These are phyloP conservation scores for Ditula angustiorana DNA, from an alignment of 2,888 invertebrate genomes.

Conservation along the genomic window DNA sequence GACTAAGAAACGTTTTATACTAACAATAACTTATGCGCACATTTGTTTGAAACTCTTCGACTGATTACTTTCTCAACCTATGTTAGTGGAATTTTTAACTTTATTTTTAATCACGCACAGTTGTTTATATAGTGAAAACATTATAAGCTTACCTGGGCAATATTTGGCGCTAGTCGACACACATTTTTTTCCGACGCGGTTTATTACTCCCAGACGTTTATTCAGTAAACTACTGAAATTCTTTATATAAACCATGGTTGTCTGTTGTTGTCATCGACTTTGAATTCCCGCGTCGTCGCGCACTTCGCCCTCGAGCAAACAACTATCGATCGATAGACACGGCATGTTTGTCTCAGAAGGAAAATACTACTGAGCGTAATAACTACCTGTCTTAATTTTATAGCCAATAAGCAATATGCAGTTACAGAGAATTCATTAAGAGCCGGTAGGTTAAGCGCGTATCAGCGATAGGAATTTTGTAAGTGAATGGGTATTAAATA, in stretches of 20 bases:
- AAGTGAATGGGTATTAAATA: not conserved
- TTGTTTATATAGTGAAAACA: not conserved
- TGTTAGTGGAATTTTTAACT: not conserved
- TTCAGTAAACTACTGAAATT: slow-evolving; percentile 14
- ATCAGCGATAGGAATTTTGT: slow-evolving; percentile 30
- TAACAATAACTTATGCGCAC: not conserved
- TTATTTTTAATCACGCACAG: not conserved
- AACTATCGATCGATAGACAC: slow-evolving; percentile 50
- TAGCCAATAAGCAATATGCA: slow-evolving; percentile 47
- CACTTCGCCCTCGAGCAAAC: not conserved
- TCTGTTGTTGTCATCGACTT: slow-evolving; percentile 22
- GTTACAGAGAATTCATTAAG: slow-evolving; percentile 45
- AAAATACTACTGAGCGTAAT: slow-evolving; percentile 60
- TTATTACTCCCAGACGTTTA: slow-evolving; percentile 34
- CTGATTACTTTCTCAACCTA: not conserved
- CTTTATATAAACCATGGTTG: slow-evolving; percentile 30
- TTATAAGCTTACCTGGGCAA: slow-evolving; percentile 58
- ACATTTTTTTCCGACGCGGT: slow-evolving; percentile 48
- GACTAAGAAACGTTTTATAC: slow-evolving; percentile 4
- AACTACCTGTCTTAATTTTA: slow-evolving; percentile 51
- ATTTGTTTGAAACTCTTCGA: not conserved
- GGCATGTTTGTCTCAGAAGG: slow-evolving; percentile 60
- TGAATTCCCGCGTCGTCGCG: slow-evolving; percentile 20
- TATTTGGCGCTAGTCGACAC: slow-evolving; percentile 47
- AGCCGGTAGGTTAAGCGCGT: slow-evolving; percentile 45